Evolutionary conservation across 1,140 invertebrate species (phyloP), one percentile per base, ranked within the genome.

Genomic region (Panonychus citri): DNA sequence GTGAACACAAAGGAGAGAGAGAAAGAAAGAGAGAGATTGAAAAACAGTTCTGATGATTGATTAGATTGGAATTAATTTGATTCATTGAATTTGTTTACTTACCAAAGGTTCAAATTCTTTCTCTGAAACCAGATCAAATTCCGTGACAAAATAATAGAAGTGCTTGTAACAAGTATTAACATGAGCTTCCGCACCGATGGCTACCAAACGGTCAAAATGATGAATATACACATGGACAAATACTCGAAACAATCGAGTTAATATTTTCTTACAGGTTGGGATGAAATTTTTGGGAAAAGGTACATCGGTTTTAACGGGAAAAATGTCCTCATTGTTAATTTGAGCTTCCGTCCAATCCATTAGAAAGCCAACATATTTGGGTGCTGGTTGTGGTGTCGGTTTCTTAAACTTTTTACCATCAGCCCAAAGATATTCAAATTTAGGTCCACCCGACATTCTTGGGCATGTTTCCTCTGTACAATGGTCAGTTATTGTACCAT

Each of bases 161-260:
- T 94, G 89, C 69, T 94, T 94, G 71, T 93, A 94, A 66, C 89
- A 91, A 2, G 87, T 89, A 69, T 94, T 94, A 0, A 93, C 85
- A 67, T 94, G 89, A 27, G 89, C 85, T 71, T 94, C 88, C 39
- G 87, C 87, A 66, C 84, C 83, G 63, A 91, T 82, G 26, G 80
- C 76, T 30, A 86, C 78, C 59, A 93, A 77, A 65, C 84, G 76
- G 68, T 93, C 87, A 74, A 93, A 93, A 71, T 94, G 88, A 71
- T 94, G 88, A 61, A 94, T 91, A 66, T 93, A 94, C n/a, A 93
- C 85, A 71, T 93, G 88, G 1, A 93, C 88, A 73, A 93, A 93
- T 1, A 93, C 86, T 63, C 88, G 72, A 67, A 89, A 93, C n/a
- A 93, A 70, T 56, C 88, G 73, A 0, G 86, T 88, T 48, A 93